Evolutionary conservation across 2,888 invertebrate species (phyloP).

Genomic region (Drosophila parthenogenetica): DNA sequence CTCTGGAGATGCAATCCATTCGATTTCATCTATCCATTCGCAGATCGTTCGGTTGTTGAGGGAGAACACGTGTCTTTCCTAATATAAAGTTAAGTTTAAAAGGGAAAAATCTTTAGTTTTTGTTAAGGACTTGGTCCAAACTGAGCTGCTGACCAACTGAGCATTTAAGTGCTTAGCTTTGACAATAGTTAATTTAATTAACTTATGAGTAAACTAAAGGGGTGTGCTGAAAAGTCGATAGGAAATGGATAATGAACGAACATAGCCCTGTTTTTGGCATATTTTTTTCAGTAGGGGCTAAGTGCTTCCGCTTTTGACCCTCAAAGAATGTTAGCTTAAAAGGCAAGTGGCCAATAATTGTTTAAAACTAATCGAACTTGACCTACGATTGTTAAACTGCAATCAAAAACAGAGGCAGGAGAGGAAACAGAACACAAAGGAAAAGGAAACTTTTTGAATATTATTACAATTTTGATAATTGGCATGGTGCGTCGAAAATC

Average conservation of each 20-base stretch:
- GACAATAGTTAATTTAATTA: slow-evolving; percentile 3
- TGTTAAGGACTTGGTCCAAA: slow-evolving; percentile 31
- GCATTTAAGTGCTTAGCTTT: background rate
- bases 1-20: slow-evolving; percentile 56
- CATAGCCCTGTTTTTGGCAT: too few species aligned
- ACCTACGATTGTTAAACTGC: slow-evolving; percentile 55
- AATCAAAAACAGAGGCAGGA: slow-evolving; percentile 17
- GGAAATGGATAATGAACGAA: slow-evolving; percentile 8
- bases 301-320: slow-evolving; percentile 20
- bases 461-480: slow-evolving; percentile 84
- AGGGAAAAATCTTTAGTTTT: slow-evolving; percentile 14
- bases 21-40: slow-evolving; percentile 12
- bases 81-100: slow-evolving; percentile 8
- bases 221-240: too few species aligned
- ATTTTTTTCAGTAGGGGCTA: background rate
- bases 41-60: slow-evolving; percentile 41
- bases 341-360: slow-evolving; percentile 34
- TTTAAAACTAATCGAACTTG: slow-evolving; percentile 39
- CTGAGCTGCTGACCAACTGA: background rate
- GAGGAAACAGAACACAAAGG: slow-evolving; percentile 7
- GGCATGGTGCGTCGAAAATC: slow-evolving; percentile 56
- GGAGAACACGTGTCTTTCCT: slow-evolving; percentile 72
- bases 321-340: slow-evolving; percentile 8
- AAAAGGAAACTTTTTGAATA: slow-evolving; percentile 53
- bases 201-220: too few species aligned